These are phyloP conservation scores for Adelosebastes latens DNA, from an alignment of 2,797 vertebrate species.

Conservation along the genomic window DNA sequence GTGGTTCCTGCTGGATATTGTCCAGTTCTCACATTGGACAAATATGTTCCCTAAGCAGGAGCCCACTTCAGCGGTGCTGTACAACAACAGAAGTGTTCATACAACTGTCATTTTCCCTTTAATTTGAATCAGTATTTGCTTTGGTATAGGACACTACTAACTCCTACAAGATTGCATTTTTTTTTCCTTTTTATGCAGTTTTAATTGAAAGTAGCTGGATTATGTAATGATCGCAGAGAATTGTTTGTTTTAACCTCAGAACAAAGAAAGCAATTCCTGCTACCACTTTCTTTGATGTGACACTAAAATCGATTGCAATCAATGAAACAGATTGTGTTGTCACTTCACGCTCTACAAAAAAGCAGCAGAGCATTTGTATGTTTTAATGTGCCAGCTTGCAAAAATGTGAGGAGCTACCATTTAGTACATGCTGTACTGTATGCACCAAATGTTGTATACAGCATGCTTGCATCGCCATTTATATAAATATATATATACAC, in stretches of 20 bases:
- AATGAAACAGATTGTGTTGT: conserved; percentile 10
- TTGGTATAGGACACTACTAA: background rate
- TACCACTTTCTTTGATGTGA: conserved; percentile 4
- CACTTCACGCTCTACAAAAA: background rate
- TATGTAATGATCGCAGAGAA: background rate
- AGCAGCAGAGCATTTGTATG: background rate
- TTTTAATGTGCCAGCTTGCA: background rate
- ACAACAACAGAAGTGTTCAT: conserved; percentile 2
- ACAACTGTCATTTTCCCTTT: background rate
- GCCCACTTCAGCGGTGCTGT: background rate
- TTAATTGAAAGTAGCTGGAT: background rate
- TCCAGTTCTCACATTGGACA: conserved; percentile 10
- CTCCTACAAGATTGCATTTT: background rate
- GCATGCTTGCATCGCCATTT: no score
- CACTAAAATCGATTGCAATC: conserved; percentile 8
- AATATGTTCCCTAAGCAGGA: conserved; percentile 15
- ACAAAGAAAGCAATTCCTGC: conserved; percentile 1
- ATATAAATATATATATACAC: no score
- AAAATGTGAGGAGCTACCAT: background rate
- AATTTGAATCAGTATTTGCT: conserved; percentile 11
- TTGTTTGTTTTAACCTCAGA: conserved; percentile 4
- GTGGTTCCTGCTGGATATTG: conserved; percentile 23
- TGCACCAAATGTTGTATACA: no score
- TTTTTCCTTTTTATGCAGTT: background rate
- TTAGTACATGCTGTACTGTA: background rate